These are phyloP conservation scores for Gallinago nigripennis DNA, from an alignment of 2,797 vertebrate genomes.

Conservation along the genomic window DNA sequence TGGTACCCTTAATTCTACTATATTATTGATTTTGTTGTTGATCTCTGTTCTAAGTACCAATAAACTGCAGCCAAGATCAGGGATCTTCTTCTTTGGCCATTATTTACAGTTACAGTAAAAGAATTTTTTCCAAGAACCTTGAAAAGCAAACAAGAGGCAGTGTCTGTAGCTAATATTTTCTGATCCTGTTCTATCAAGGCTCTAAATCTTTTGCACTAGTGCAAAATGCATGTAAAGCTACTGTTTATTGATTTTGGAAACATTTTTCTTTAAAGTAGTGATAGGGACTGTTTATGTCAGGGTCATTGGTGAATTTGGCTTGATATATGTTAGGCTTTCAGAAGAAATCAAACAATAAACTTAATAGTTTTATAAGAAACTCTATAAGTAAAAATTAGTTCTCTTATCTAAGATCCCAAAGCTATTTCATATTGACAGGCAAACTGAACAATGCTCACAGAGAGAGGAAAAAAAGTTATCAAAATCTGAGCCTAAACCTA, in stretches of 20 bases:
- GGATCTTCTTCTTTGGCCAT: not conserved
- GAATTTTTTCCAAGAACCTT: not conserved
- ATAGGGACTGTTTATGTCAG: not conserved
- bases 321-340: not conserved
- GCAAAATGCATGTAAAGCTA: not conserved
- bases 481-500: not conserved
- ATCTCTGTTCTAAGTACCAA: not conserved
- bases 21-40: not conserved
- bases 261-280: not conserved
- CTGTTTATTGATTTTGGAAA: not conserved
- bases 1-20: not conserved
- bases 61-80: not conserved
- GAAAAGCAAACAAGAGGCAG: not conserved
- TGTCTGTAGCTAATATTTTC: not conserved
- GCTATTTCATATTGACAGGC: not conserved
- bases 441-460: not conserved
- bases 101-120: not conserved
- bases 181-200: not conserved
- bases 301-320: not conserved
- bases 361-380: not conserved
- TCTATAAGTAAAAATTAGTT: not conserved
- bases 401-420: not conserved
- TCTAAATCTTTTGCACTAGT: not conserved
- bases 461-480: not conserved
- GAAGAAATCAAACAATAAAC: not conserved